Evolutionary conservation across 2,888 invertebrate species (phyloP).

Genomic region (Andrena bicolor): DNA sequence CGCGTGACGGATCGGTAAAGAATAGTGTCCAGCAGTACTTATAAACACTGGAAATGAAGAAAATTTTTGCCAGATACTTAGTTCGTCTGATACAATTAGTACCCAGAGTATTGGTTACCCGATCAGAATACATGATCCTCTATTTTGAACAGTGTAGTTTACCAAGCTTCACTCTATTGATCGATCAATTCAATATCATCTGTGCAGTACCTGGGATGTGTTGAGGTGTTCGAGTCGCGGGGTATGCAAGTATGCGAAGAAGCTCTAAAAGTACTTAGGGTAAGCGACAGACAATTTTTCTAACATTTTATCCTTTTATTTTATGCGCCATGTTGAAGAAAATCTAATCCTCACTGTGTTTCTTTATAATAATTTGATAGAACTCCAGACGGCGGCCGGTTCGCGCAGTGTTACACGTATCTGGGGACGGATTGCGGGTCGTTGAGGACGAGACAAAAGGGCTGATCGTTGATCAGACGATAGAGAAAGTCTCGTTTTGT

Average conservation of each 20-base stretch:
- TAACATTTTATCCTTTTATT: not conserved
- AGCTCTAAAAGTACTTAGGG: conserved; percentile 98
- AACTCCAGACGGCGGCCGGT: conserved; percentile 95
- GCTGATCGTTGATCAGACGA: conserved; percentile 99
- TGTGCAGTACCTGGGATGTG: conserved; percentile 96
- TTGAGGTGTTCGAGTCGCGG: conserved; percentile 99
- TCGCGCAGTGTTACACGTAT: conserved; percentile 95
- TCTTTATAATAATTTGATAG: conserved; percentile 84
- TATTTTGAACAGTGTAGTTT: not conserved
- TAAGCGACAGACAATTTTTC: conserved; percentile 85
- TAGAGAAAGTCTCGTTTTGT: conserved; percentile 99
- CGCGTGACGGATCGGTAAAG: too few species aligned
- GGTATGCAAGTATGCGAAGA: conserved; percentile 99
- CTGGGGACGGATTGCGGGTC: conserved; percentile 97
- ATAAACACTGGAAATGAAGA: too few species aligned
- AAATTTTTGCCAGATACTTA: too few species aligned
- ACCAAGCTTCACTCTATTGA: conserved; percentile 3
- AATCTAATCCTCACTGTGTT: not conserved
- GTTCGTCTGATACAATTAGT: too few species aligned
- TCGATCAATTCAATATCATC: conserved; percentile 30
- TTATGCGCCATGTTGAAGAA: not conserved
- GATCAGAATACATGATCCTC: not conserved
- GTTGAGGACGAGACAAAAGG: conserved; percentile 99
- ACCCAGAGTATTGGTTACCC: not conserved
- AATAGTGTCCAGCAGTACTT: too few species aligned